phyloP scores from a whole-genome alignment of 2,113 vertebrate species.

The Ranitomeya variabilis region DNA sequence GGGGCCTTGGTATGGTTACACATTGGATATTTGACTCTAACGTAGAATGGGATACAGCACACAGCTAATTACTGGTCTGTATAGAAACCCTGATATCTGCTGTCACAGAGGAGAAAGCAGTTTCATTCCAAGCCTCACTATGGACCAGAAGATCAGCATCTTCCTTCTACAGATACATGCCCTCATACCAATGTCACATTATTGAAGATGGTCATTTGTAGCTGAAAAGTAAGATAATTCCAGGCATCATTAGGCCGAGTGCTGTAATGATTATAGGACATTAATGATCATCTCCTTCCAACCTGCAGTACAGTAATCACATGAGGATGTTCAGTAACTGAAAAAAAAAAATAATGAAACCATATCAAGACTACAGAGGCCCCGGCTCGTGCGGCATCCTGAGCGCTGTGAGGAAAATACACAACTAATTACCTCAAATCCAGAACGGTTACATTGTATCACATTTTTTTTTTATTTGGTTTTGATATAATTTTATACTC shows the following conservation, averaged over 20 bases:
- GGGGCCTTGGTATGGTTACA: neutral
- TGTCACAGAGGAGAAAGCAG: too few relatives aligned
- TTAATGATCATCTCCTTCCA: neutral
- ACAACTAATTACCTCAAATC: neutral
- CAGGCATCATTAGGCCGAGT: neutral
- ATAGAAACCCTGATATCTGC: too few relatives aligned
- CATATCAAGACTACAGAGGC: neutral
- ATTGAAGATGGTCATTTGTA: neutral
- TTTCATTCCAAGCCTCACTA: too few relatives aligned
- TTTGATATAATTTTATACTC: constrained; percentile 10
- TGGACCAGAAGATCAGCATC: too few relatives aligned
- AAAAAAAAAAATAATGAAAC: neutral
- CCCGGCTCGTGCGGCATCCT: neutral
- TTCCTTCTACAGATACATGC: too few relatives aligned
- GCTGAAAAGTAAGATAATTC: neutral
- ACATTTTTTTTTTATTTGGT: neutral
- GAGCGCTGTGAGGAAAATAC: neutral
- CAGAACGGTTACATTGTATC: neutral
- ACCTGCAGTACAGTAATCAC: neutral
- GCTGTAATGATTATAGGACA: neutral
- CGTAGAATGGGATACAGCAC: too few relatives aligned
- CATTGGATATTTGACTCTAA: too few relatives aligned
- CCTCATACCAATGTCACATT: neutral
- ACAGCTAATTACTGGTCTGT: too few relatives aligned
- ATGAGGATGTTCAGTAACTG: neutral